Percentiles rank a stretch among this genome's conserved stretches.
Conservation (phyloP, 2,888 invertebrate species). For the Magallana nippona region DNA sequence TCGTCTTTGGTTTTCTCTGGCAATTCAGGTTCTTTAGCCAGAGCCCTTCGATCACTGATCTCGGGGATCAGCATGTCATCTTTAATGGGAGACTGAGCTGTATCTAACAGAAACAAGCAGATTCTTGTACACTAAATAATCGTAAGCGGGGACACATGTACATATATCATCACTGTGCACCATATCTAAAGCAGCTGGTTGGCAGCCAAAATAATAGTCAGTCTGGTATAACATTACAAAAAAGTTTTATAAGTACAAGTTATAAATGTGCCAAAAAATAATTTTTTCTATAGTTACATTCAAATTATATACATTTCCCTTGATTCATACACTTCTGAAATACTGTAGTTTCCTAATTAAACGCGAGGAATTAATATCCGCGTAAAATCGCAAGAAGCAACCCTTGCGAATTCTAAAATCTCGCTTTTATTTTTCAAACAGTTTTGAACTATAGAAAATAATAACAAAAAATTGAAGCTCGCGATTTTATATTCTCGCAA, state of each 20-base stretch:
- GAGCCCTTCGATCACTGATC: slow-evolving; percentile 68
- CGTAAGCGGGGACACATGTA: neutral
- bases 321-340: too few relatives aligned
- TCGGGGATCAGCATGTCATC: slow-evolving; percentile 58
- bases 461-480: too few relatives aligned
- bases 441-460: too few relatives aligned
- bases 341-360: too few relatives aligned
- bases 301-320: too few relatives aligned
- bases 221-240: too few relatives aligned
- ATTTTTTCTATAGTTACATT: too few relatives aligned
- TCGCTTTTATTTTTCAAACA: too few relatives aligned
- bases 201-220: slow-evolving; percentile 13
- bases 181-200: neutral
- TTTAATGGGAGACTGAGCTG: slow-evolving; percentile 14
- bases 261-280: neutral
- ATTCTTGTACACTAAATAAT: neutral
- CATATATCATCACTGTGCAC: neutral
- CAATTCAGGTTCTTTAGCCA: slow-evolving; percentile 53
- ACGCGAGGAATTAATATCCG: too few relatives aligned
- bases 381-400: too few relatives aligned
- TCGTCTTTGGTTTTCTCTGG: slow-evolving; percentile 75
- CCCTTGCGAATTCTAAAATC: too few relatives aligned
- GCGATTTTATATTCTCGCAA: too few relatives aligned
- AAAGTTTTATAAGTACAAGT: neutral
- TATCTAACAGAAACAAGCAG: slow-evolving; percentile 38